These are phyloP conservation scores for Carterocephalus palaemon DNA, from an alignment of 2,888 invertebrate genomes.

Conservation along the genomic window DNA sequence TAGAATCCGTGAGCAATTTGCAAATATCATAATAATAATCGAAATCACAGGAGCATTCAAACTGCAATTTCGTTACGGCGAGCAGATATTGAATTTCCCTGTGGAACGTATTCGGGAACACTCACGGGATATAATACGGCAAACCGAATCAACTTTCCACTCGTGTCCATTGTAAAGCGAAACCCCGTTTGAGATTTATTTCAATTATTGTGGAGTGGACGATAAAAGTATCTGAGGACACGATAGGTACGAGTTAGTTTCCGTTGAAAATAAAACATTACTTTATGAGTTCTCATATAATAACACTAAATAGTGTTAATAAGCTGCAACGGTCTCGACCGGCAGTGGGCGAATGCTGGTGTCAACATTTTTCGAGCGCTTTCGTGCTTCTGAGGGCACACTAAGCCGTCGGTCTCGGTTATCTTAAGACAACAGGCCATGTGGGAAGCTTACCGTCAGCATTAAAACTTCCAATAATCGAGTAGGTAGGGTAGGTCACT, in stretches of 20 bases:
- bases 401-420: no score
- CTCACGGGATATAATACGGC: slow-evolving; percentile 54
- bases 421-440: no score
- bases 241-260: not conserved
- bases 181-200: slow-evolving; percentile 36
- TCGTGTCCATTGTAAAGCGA: slow-evolving; percentile 39
- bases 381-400: no score
- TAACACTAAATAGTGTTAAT: no score
- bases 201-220: slow-evolving; percentile 29
- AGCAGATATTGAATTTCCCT: slow-evolving; percentile 63
- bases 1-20: slow-evolving; percentile 44
- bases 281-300: no score
- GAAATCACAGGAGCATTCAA: slow-evolving; percentile 67
- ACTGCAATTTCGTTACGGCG: slow-evolving; percentile 70
- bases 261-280: not conserved
- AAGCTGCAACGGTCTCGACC: no score
- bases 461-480: no score
- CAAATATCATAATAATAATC: slow-evolving; percentile 63
- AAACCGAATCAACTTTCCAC: slow-evolving; percentile 58
- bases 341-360: no score
- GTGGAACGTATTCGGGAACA: slow-evolving; percentile 54
- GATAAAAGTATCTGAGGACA: slow-evolving; percentile 11
- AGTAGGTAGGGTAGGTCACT: no score
- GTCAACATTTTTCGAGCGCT: no score
- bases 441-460: no score